Conservation (phyloP, 2,888 invertebrate species). For the Glyphotaelius pellucidus region DNA sequence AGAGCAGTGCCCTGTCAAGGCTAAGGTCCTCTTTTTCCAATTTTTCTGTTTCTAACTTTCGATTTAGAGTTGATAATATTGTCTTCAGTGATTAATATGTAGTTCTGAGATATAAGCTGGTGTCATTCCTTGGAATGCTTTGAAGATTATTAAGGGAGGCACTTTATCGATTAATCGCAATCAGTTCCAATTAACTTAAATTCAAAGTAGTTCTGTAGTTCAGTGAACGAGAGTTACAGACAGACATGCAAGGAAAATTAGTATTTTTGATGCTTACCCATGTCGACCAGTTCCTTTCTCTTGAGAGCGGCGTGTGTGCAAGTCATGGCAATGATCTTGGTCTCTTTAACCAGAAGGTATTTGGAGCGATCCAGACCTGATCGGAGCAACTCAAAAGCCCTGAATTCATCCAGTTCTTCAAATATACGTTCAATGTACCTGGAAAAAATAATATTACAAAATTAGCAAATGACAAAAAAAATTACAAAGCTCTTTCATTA, state of each 20-base stretch:
- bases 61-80: too few relatives aligned
- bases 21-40: too few relatives aligned
- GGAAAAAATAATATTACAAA: constrained; percentile 54
- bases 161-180: too few relatives aligned
- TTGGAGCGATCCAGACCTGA: constrained; percentile 97
- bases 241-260: not conserved
- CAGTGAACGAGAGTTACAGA: not conserved
- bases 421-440: constrained; percentile 97
- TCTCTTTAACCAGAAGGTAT: constrained; percentile 97
- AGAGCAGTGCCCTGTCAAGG: too few relatives aligned
- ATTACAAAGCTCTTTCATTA: too few relatives aligned
- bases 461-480: not conserved
- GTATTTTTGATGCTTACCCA: constrained; percentile 78
- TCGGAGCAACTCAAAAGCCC: constrained; percentile 97
- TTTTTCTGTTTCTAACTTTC: too few relatives aligned
- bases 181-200: too few relatives aligned
- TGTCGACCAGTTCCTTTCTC: constrained; percentile 95
- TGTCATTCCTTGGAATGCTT: too few relatives aligned
- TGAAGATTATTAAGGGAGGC: too few relatives aligned
- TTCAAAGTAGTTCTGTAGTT: too few relatives aligned
- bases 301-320: constrained; percentile 99
- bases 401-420: constrained; percentile 97
- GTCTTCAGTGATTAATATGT: too few relatives aligned
- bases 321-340: constrained; percentile 99
- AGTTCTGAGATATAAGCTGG: too few relatives aligned